phyloP scores from a whole-genome alignment of 2,888 invertebrate genomes.

The Tanypteryx hageni region DNA sequence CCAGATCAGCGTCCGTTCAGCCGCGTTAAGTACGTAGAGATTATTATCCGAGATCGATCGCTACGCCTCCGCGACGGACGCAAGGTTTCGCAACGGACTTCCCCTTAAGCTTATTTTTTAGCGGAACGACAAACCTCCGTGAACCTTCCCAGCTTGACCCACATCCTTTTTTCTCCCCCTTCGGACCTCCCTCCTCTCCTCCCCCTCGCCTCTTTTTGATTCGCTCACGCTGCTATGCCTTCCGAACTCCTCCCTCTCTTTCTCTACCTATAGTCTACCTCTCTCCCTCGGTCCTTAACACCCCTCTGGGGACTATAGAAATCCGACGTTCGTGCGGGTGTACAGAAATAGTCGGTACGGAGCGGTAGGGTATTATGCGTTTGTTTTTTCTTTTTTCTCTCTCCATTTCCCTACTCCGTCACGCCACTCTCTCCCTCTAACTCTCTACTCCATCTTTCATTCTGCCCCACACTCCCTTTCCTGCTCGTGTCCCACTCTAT shows the following conservation, averaged over 20 bases:
- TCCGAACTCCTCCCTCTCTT: no score
- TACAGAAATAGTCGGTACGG: neutral
- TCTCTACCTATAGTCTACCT: no score
- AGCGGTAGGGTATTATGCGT: neutral
- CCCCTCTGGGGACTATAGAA: no score
- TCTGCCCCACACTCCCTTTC: no score
- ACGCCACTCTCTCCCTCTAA: no score
- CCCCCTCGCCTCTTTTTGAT: no score
- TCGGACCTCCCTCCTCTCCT: neutral
- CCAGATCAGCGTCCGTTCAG: neutral
- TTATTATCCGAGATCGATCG: neutral
- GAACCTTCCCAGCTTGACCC: conserved; percentile 2
- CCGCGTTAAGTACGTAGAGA: neutral
- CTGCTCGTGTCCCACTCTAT: no score
- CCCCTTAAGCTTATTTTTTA: neutral
- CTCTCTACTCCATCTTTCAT: no score
- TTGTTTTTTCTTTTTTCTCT: no score
- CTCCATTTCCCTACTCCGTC: no score
- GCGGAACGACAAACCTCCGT: conserved; percentile 6
- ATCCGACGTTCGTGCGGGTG: neutral
- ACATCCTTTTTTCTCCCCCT: neutral
- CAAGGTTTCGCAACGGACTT: neutral
- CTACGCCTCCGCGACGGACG: neutral
- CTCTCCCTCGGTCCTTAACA: no score
- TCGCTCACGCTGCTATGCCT: no score